Base-by-base conservation (phyloP, 2,113 vertebrate genomes). In the Arothron firmamentum region DNA sequence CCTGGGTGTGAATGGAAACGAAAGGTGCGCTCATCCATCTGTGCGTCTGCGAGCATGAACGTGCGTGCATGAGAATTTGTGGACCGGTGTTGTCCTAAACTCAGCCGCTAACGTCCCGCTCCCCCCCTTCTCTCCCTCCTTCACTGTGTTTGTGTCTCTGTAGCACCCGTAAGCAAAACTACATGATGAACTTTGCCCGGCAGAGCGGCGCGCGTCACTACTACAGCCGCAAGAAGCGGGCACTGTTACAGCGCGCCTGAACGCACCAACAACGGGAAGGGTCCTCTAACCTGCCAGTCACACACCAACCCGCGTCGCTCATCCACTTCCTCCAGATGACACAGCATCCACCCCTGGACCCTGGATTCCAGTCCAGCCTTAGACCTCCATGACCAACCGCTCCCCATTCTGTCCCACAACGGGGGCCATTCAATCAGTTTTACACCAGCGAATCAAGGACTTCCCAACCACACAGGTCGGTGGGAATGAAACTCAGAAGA, bases 171-270 rank as follows among this genome's bases (percentile, higher is more conserved):
- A 99, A 99, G 91, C 95, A 99, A 92, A 99, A 96, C 94, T 98
- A 97, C 92, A 98, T 98, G 95, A 97, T 98, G 97, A 98, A 96
- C 94, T 99, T 95, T 94, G 95, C 96, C 92, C 92, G 95, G 83
- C 96, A 98, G 92, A 94, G 94, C 85, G 93, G 93, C 83, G 89
- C 95, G 83, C 94, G 94, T 80, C 96, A 96, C 91, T 97, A 97
- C 92, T 98, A 96, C 93, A 97, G 90, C 90, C 94, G 96, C 92
- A 96, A 96, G 92, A 92, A 94, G 90, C 93, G 97, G 91, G 94
- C 95, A 79, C 91, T 99, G 91, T 92, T 88, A 83, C 94, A 85
- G 88, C 92, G 89, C 78, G 92, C 93, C 89, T 98, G 78, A 93
- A 92, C 58, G 59, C 46, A 21, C 21, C 52, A 1, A 70, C 86